Percentiles rank a stretch among this genome's conserved stretches.
Evolutionary conservation across 2,888 invertebrate genomes (phyloP).

Genomic region (Masnerella sp.): DNA sequence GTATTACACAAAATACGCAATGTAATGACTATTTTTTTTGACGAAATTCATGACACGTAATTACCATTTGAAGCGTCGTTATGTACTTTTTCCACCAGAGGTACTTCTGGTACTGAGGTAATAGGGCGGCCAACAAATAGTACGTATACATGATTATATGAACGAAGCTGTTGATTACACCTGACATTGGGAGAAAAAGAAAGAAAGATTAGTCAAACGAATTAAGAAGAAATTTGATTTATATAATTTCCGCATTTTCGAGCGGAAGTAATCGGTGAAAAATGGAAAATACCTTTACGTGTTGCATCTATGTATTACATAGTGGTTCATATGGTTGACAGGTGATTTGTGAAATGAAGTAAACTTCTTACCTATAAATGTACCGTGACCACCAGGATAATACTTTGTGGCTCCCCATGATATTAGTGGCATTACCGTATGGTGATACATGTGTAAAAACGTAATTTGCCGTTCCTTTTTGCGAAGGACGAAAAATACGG

Average conservation of each 20-base stretch:
- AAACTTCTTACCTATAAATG: constrained; percentile 82
- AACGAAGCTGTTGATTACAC: constrained; percentile 94
- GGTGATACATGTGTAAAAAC: constrained; percentile 95
- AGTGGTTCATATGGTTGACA: constrained; percentile 4
- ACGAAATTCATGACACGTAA: neutral
- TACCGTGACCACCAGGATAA: constrained; percentile 93
- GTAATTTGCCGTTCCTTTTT: constrained; percentile 94
- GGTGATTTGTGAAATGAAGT: neutral
- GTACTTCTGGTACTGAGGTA: constrained; percentile 91
- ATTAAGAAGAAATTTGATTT: neutral
- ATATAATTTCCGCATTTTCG: too few species aligned
- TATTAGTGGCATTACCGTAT: constrained; percentile 95
- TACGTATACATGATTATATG: constrained; percentile 97
- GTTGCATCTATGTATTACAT: constrained; percentile 3
- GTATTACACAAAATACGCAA: neutral
- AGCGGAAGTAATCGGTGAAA: too few species aligned
- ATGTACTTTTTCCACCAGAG: constrained; percentile 97
- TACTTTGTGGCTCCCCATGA: constrained; percentile 96
- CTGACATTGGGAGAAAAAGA: constrained; percentile 73
- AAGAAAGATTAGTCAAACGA: constrained; percentile 2
- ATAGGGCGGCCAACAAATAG: constrained; percentile 92
- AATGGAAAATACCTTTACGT: constrained; percentile 10
- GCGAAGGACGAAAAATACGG: constrained; percentile 94
- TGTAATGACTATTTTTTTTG: neutral
- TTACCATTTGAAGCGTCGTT: constrained; percentile 93